Conservation (phyloP, 2,888 invertebrate genomes). For the Lasioglossum malachurum region DNA sequence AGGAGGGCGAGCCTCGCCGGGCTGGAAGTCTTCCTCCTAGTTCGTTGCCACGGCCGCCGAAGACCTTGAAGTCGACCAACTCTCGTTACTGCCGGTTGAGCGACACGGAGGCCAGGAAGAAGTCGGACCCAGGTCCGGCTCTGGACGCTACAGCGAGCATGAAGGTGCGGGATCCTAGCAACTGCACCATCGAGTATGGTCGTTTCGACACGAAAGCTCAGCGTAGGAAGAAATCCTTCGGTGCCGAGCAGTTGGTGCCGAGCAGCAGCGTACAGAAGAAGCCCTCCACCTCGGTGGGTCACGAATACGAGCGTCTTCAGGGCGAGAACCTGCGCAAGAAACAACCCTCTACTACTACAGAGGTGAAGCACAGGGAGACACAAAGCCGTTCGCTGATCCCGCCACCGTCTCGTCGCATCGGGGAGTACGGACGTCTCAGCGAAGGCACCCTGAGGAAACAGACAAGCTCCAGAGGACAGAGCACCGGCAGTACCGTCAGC, state of each 20-base stretch:
- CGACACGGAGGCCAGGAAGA: constrained; percentile 82
- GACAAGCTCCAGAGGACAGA: constrained; percentile 78
- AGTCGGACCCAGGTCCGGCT: constrained; percentile 82
- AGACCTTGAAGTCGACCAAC: constrained; percentile 84
- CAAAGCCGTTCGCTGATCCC: constrained; percentile 86
- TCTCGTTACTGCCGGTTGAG: constrained; percentile 82
- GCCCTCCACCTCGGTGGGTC: constrained; percentile 77
- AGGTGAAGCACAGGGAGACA: constrained; percentile 83
- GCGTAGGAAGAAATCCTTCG: constrained; percentile 79
- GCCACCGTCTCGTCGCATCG: constrained; percentile 86
- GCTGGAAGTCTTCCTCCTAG: constrained; percentile 89
- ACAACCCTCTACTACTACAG: constrained; percentile 70
- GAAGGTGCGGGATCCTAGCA: constrained; percentile 83
- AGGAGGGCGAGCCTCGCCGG: constrained; percentile 83
- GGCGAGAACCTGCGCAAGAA: constrained; percentile 86
- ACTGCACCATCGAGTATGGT: constrained; percentile 81
- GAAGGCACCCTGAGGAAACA: constrained; percentile 82
- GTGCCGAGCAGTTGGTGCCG: constrained; percentile 65
- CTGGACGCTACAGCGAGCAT: constrained; percentile 64
- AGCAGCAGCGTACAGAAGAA: constrained; percentile 68
- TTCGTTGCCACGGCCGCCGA: constrained; percentile 90
- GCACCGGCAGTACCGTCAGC: constrained; percentile 82
- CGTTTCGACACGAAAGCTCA: constrained; percentile 79
- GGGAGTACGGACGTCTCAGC: constrained; percentile 87
- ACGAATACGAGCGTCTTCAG: constrained; percentile 89